phyloP scores from a whole-genome alignment of 2,797 vertebrate species.

The Acanthornis magna region DNA sequence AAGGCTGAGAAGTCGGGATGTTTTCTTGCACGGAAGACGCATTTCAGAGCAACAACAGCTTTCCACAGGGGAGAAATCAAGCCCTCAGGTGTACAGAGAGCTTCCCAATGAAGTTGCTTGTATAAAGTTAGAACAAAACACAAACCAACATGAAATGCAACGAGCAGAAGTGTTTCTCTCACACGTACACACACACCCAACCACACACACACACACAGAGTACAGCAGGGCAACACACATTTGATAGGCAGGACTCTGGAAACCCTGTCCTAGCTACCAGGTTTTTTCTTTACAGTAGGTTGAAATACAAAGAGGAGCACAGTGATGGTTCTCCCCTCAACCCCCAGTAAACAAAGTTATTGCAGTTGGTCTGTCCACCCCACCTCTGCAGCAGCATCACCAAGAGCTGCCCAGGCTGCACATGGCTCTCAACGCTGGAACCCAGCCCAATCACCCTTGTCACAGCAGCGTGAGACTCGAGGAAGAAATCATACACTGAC shows the following conservation, averaged over 20 bases:
- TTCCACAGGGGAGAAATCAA: neutral
- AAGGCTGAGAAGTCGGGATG: neutral
- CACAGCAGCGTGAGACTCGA: neutral
- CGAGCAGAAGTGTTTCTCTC: neutral
- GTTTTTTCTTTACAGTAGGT: slow-evolving; percentile 44
- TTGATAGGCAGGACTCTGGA: slow-evolving; percentile 8
- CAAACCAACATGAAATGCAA: slow-evolving; percentile 27
- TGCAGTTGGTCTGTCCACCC: neutral
- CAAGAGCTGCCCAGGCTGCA: neutral
- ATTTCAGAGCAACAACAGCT: neutral
- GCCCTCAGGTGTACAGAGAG: neutral
- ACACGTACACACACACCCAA: neutral
- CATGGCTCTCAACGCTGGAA: neutral
- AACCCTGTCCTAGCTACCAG: slow-evolving; percentile 13
- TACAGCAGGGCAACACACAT: slow-evolving; percentile 24
- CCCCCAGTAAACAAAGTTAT: slow-evolving; percentile 53
- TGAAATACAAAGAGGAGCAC: slow-evolving; percentile 48
- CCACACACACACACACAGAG: neutral
- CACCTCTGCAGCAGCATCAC: neutral
- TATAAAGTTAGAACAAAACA: slow-evolving; percentile 16
- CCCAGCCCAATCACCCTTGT: neutral
- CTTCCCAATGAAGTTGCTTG: neutral
- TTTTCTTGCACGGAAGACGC: neutral
- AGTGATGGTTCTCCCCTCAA: slow-evolving; percentile 1
- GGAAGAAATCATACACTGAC: neutral